These are phyloP conservation scores for Coregonus suidteri DNA, from an alignment of 2,797 vertebrate genomes.

Conservation along the genomic window DNA sequence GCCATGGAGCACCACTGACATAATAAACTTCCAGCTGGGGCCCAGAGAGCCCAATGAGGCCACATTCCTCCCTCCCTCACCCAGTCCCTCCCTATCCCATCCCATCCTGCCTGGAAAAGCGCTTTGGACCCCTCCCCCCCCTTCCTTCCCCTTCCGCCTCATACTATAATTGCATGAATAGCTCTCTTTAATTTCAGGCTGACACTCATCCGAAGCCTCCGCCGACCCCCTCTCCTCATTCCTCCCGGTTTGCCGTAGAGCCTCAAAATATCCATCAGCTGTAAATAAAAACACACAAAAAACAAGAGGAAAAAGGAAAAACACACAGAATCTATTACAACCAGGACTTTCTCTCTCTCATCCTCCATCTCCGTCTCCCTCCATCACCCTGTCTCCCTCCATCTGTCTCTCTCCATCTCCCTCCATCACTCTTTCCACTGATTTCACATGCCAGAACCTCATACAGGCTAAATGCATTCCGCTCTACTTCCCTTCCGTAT, in stretches of 20 bases:
- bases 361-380: conserved; percentile 19
- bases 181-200: conserved; percentile 50
- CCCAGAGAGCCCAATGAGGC: conserved; percentile 21
- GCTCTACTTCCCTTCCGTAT: conserved; percentile 54
- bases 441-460: conserved; percentile 33
- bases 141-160: conserved; percentile 3
- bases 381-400: conserved; percentile 11
- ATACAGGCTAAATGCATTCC: conserved; percentile 55
- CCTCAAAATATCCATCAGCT: conserved; percentile 64
- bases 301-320: conserved; percentile 15
- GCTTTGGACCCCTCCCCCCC: conserved; percentile 13
- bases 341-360: conserved; percentile 22
- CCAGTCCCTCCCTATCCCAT: neutral
- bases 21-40: conserved; percentile 68
- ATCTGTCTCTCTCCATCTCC: neutral
- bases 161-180: conserved; percentile 53
- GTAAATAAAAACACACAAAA: conserved; percentile 1
- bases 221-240: conserved; percentile 30
- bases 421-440: conserved; percentile 11
- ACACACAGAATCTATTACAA: conserved; percentile 21
- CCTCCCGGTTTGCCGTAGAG: conserved; percentile 53
- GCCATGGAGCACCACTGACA: conserved; percentile 53
- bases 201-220: conserved; percentile 50
- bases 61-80: conserved; percentile 40
- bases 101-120: conserved; percentile 14